A percentile compares a stretch with the other conserved stretches of the same genome.
phyloP scores from a whole-genome alignment of 2,113 vertebrate genomes.

The Alligator mississippiensis region DNA sequence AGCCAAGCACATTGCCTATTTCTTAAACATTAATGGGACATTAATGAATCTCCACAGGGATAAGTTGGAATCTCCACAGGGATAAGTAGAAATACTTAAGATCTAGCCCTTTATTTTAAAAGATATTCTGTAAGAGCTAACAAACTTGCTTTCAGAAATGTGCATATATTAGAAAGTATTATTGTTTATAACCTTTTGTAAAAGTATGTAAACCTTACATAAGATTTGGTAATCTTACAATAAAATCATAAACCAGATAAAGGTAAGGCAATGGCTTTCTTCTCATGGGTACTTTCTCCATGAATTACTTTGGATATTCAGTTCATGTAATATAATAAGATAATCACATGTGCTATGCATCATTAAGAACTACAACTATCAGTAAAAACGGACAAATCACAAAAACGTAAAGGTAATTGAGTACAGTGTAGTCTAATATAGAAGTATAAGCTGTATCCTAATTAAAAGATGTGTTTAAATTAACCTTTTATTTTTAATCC shows the following conservation, averaged over 20 bases:
- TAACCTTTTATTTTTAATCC: background rate
- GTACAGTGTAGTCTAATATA: background rate
- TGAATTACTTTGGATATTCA: background rate
- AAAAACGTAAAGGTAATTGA: background rate
- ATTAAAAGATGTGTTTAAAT: background rate
- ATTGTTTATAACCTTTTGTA: background rate
- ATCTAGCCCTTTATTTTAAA: background rate
- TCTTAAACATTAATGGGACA: background rate
- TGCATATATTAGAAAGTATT: background rate
- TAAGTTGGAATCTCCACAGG: background rate
- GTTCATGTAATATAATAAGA: background rate
- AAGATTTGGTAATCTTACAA: too few species aligned
- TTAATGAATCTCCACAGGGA: background rate
- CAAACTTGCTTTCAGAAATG: too few species aligned
- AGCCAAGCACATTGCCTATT: background rate
- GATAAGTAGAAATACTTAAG: background rate
- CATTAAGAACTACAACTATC: background rate
- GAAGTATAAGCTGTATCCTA: background rate
- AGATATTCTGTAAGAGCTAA: background rate
- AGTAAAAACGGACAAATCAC: background rate
- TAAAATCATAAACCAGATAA: background rate
- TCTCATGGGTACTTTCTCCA: background rate
- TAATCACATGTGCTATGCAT: rapidly evolving
- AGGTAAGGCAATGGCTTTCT: background rate
- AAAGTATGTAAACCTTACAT: too few species aligned